These are phyloP conservation scores for Phenganax stokvisi DNA, from an alignment of 92 coral and sea anemone species.

Conservation along the genomic window DNA sequence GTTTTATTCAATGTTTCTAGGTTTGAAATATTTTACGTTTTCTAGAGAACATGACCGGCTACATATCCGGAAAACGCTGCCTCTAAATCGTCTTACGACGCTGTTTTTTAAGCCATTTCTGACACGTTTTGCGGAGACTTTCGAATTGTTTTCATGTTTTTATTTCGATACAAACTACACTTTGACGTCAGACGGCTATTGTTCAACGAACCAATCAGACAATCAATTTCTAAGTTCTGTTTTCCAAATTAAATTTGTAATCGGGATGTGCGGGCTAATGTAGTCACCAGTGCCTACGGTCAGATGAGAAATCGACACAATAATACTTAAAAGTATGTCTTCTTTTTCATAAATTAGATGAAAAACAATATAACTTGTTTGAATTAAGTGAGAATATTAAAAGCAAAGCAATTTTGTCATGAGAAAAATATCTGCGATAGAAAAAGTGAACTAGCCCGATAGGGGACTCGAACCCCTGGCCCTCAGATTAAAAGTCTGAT, in stretches of 20 bases:
- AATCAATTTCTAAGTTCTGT: not conserved
- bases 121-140: constrained; percentile 31
- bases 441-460: constrained; percentile 71
- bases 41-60: constrained; percentile 13
- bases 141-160: constrained; percentile 20
- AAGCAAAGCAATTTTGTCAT: not conserved
- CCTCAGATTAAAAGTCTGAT: constrained; percentile 99
- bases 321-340: too few species aligned
- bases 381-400: not conserved
- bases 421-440: not conserved
- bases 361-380: not conserved
- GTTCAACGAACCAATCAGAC: constrained; percentile 23
- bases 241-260: not conserved
- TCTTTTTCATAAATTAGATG: not conserved
- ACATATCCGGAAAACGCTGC: constrained; percentile 9
- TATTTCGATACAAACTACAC: constrained; percentile 8
- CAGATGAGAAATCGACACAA: too few species aligned
- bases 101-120: constrained; percentile 4
- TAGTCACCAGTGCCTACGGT: too few species aligned
- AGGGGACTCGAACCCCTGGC: constrained; percentile 99
- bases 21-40: not conserved
- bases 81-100: not conserved
- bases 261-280: not conserved
- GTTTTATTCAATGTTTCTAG: not conserved
- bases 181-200: constrained; percentile 30